Base-by-base conservation (phyloP, 2,797 vertebrate genomes). In the Phaenicophaeus curvirostris region DNA sequence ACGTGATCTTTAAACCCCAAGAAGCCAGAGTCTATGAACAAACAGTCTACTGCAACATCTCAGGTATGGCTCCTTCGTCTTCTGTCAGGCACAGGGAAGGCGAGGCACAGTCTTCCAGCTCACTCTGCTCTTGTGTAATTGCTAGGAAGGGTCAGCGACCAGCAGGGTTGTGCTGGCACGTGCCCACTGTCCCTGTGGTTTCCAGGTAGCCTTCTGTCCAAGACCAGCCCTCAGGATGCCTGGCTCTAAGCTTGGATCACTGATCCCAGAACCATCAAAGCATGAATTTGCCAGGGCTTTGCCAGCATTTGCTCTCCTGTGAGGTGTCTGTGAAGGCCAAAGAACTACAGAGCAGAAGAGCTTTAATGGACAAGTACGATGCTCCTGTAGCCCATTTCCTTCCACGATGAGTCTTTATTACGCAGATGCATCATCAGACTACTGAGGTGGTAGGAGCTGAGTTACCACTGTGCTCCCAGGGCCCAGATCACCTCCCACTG, bases 31-130 rank as follows among this genome's bases (percentile, higher is more conserved):
- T 98, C 53, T 99, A 98, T 94, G 97, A 98, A 27, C 97, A 97
- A 53, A 98, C 96, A 0, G 63, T 98, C 58, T 99, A 98, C 93
- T 99, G 98, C 19, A 93, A 99, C 69, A 95, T 99, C 93, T 98
- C 98, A 98, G 99, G 98, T 99, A 96, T 4, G 3, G 68, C 50
- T 66, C 57, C 13, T 42, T 30, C 15, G 27, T 20, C 30, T 62
- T 12, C 33, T 39, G 16, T 51, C 33, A 6, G 9, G 57, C 25
- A 0, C n/a, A 4, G 35, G 2, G 16, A 19, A 53, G 55, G 16
- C 0, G 3, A 53, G 61, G 23, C 66, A 42, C 25, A 9, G 4
- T 2, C 18, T 16, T 37, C 23, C 53, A 67, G 13, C 8, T 35
- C 28, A 3, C 62, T 39, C 0, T 0, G n/a, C 35, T 39, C 27